Evolutionary conservation across 2,113 vertebrate species (phyloP), one percentile per base, ranked within the genome.

Genomic region (Actenoides hombroni): DNA sequence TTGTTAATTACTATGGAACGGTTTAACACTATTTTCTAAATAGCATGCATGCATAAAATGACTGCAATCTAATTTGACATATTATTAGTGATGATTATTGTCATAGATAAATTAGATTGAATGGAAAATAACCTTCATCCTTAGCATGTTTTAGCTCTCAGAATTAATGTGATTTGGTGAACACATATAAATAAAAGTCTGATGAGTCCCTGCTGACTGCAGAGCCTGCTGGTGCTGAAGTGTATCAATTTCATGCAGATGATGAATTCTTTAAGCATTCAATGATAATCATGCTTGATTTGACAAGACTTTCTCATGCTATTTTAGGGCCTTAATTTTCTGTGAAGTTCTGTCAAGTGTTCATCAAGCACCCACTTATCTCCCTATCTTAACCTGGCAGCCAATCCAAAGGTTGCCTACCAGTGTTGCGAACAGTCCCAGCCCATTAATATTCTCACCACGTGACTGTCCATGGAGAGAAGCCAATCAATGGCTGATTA

Each of bases 221-320:
- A 97, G 96, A 97, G 94, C 96, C 97, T 98, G 98, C 97, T 97
- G 97, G 97, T 98, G 94, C 96, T 98, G 97, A 98, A 98, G 98
- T 98, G 95, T 98, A 98, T 99, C 98, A 98, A 98, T 98, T 99
- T 98, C 98, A 98, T 98, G 98, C 98, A 98, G 98, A 98, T 98
- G 98, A 98, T 98, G 97, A 98, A 98, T 98, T 98, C 98, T 98
- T 98, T 98, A 98, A 98, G 97, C 98, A 98, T 98, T 98, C 97
- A 97, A 84, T 97, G 98, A 98, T 98, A 98, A 99, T 98, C 98
- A 98, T 97, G 98, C 98, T 98, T 98, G 98, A 98, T 98, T 98
- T 98, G 98, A 98, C 98, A 98, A 98, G 98, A 98, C 97, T 98
- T 98, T 98, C 98, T 98, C 98, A 98, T 98, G 98, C 98, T 98